Conservation (phyloP, 1,140 invertebrate genomes). For the Atta texana region DNA sequence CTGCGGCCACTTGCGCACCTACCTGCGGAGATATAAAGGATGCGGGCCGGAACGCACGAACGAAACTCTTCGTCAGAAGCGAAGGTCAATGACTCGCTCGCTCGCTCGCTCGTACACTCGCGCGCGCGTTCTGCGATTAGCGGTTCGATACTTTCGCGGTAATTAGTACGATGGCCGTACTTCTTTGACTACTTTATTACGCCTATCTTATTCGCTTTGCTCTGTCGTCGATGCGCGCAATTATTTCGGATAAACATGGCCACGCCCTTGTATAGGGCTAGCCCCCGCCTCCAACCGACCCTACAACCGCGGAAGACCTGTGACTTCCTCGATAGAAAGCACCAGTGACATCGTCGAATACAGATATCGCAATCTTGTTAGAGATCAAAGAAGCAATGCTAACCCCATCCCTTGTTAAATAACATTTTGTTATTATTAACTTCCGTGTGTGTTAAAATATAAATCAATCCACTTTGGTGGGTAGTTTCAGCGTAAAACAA, state of each 20-base stretch:
- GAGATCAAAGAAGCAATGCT: no score
- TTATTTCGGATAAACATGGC: slow-evolving; percentile 65
- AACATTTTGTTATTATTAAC: no score
- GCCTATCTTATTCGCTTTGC: slow-evolving; percentile 5
- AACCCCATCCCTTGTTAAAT: no score
- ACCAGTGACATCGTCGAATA: not conserved
- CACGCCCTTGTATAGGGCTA: slow-evolving; percentile 56
- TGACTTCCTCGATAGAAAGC: slow-evolving; percentile 18
- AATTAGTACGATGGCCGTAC: slow-evolving; percentile 60
- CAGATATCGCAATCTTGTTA: not conserved
- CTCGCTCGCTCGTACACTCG: not conserved
- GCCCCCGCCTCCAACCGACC: slow-evolving; percentile 12
- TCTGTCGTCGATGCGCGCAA: slow-evolving; percentile 4
- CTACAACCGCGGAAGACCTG: slow-evolving; percentile 6
- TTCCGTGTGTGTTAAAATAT: no score
- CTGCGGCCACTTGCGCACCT: slow-evolving; percentile 50
- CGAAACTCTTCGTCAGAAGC: slow-evolving; percentile 43
- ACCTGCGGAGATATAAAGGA: slow-evolving; percentile 52
- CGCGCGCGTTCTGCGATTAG: slow-evolving; percentile 57
- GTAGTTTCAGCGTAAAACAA: no score
- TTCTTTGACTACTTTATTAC: slow-evolving; percentile 12
- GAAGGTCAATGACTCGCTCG: slow-evolving; percentile 68
- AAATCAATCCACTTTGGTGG: no score
- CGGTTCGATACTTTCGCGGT: slow-evolving; percentile 61
- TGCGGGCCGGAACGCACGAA: slow-evolving; percentile 50